These are phyloP conservation scores for Mellilla xanthometata DNA, from an alignment of 2,888 invertebrate genomes.

Conservation along the genomic window DNA sequence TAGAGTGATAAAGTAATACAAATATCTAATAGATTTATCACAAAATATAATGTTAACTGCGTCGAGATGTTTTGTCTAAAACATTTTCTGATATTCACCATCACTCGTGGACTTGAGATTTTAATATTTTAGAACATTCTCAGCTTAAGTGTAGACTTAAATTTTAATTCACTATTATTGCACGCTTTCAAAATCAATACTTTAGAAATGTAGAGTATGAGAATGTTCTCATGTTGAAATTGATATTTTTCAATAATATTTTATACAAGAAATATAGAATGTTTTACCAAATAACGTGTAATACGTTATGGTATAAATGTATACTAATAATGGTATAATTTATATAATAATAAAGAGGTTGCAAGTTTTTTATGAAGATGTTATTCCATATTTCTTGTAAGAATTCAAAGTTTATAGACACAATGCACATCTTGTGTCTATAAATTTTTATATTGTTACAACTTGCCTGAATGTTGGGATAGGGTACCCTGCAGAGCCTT, in stretches of 20 bases:
- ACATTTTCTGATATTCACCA: neutral
- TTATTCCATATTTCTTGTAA: constrained; percentile 25
- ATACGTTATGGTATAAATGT: no score
- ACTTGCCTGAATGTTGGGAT: constrained; percentile 99
- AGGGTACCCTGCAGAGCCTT: constrained; percentile 93
- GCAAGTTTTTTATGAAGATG: neutral
- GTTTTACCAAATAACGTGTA: no score
- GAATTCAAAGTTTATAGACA: constrained; percentile 36
- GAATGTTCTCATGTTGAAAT: constrained; percentile 9
- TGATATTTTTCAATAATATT: neutral
- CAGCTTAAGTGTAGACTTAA: neutral
- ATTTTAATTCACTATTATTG: constrained; percentile 2
- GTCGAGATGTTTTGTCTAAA: no score
- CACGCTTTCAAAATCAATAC: neutral
- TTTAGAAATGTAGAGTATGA: neutral
- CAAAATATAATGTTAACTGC: neutral
- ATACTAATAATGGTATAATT: no score
- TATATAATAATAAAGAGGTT: no score
- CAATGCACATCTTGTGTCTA: constrained; percentile 60
- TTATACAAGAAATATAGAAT: constrained; percentile 34
- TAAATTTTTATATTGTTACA: constrained; percentile 45
- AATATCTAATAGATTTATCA: neutral
- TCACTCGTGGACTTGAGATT: constrained; percentile 3
- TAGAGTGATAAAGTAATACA: constrained; percentile 21
- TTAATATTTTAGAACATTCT: constrained; percentile 10